Evolutionary conservation across 2,888 invertebrate species (phyloP), one percentile per base, ranked within the genome.

Genomic region (Clistopyga incitator): DNA sequence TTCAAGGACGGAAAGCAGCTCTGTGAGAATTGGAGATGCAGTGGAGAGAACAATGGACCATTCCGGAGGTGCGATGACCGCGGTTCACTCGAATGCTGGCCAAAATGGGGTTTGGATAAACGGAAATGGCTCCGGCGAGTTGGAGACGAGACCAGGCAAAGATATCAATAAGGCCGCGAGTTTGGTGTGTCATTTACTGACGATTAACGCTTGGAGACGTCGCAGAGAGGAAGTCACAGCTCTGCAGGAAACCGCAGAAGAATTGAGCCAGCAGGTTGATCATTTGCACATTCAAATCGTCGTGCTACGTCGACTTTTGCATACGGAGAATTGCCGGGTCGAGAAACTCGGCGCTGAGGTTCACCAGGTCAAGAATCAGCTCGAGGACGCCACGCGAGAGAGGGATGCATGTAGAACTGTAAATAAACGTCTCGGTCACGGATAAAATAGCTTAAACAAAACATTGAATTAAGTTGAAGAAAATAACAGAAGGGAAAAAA

Each of bases 321-420:
- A 95, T 85, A 94, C 95, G 0, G 96, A 95, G 92, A 95, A 95
- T 87, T 92, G 90, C 4, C 94, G 95, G 82, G 94, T 95, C 15
- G 93, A 94, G 6, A 92, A 93, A 82, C 93, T 95, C 47, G 94
- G 94, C 88, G 87, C 88, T 0, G 95, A 95, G 87, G 77, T 89
- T 71, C 94, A 95, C 80, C 92, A 94, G 3, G 92, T 94, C 25
- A 95, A 94, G 89, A 92, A 92, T 61, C 93, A 94, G 74, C 88
- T 94, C 2, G 92, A 93, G 0, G 95, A 95, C 23, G 93, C 93
- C 86, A 93, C 93, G 56, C 87, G 91, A 34, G 94, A 95, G 88
- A 94, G 93, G 71, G 93, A 94, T 0, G 88, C 93, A 13, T 87
- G 95, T 52, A 94, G 82, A 78, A 84, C 78, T 86, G 93, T 92